A percentile compares a stretch with the other conserved stretches of the same genome.
Evolutionary conservation across 2,888 invertebrate genomes (phyloP).

Genomic region (Watsonalla cultraria): DNA sequence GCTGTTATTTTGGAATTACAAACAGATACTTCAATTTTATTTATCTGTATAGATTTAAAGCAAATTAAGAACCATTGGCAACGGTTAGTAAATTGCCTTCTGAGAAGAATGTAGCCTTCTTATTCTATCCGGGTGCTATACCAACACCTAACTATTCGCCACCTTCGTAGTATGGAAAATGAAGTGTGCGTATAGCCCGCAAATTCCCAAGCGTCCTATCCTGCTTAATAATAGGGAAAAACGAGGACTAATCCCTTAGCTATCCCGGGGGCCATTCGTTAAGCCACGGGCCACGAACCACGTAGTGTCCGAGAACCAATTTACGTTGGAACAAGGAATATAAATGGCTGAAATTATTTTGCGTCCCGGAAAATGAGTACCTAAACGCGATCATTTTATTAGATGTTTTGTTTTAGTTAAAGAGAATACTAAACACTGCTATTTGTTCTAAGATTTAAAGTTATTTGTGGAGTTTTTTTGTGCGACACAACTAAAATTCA

Average conservation of each 20-base stretch:
- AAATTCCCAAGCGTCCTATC: not conserved
- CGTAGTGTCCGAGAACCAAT: not conserved
- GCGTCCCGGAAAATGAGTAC: not conserved
- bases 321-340: not conserved
- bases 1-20: no score
- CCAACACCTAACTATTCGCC: not conserved
- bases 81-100: no score
- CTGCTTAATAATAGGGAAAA: conserved; percentile 14
- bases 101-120: no score
- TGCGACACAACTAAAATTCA: no score
- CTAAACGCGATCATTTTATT: not conserved
- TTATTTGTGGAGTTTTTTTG: no score
- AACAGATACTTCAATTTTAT: no score
- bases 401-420: no score
- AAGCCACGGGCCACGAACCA: conserved; percentile 6
- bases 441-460: no score
- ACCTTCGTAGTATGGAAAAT: not conserved
- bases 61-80: no score
- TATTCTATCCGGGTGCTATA: no score
- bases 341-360: not conserved
- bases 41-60: no score
- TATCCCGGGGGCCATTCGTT: conserved; percentile 12
- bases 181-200: not conserved
- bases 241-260: conserved; percentile 9
- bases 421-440: no score